Evolutionary conservation across 2,888 invertebrate genomes (phyloP).

Genomic region (Stramonita haemastoma): DNA sequence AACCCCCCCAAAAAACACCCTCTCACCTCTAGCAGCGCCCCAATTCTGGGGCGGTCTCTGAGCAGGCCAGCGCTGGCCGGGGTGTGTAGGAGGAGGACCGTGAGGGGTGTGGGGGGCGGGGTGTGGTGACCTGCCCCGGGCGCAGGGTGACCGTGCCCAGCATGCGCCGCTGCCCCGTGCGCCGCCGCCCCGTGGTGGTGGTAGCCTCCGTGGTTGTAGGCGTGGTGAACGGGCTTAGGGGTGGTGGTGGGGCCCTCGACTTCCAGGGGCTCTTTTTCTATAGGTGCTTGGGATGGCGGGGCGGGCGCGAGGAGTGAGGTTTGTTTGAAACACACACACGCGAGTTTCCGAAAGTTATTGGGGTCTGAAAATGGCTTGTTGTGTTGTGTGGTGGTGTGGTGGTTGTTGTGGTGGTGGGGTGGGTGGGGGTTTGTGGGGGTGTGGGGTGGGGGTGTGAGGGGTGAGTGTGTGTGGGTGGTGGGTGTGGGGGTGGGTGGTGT

Average conservation of each 20-base stretch:
- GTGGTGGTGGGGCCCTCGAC: constrained; percentile 24
- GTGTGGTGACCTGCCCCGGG: background rate
- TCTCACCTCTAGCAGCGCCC: constrained; percentile 10
- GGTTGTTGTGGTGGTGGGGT: no score
- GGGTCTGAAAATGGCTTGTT: background rate
- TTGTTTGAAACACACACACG: background rate
- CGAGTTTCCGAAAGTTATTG: background rate
- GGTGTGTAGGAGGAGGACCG: no score
- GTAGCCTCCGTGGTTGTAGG: background rate
- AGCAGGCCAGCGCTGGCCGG: background rate
- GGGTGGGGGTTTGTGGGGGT: no score
- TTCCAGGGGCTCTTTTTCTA: background rate
- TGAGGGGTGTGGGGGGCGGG: no score
- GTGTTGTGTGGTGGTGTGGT: no score
- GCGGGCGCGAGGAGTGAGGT: background rate
- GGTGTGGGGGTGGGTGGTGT: background rate
- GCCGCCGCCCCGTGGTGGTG: background rate
- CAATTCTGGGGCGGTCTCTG: background rate
- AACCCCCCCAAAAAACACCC: background rate
- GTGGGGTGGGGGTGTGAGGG: no score
- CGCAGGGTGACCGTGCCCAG: background rate
- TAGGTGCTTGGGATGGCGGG: constrained; percentile 5
- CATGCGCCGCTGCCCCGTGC: background rate
- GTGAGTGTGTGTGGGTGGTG: no score
- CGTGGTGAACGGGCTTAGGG: background rate